phyloP scores from a whole-genome alignment of 2,888 invertebrate genomes.

The Nomada fabriciana region DNA sequence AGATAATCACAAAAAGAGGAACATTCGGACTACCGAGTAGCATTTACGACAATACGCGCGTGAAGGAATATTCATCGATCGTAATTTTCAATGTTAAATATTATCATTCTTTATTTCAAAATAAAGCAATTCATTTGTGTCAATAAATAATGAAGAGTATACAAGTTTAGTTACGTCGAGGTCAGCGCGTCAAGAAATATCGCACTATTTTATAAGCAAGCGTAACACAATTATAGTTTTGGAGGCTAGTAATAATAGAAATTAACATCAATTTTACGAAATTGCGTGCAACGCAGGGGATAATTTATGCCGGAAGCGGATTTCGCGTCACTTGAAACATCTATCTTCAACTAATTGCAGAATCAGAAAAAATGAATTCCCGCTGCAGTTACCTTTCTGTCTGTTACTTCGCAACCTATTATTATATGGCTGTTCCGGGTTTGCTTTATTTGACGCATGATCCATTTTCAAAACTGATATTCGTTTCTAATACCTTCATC shows the following conservation, averaged over 20 bases:
- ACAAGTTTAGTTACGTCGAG: background rate
- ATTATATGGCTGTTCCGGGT: constrained; percentile 15
- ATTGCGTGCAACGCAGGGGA: constrained; percentile 1
- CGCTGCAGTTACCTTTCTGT: constrained; percentile 8
- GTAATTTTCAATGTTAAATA: background rate
- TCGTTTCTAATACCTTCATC: background rate
- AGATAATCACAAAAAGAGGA: constrained; percentile 33
- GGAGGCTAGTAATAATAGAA: constrained; percentile 8
- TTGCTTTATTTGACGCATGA: background rate
- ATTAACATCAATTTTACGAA: constrained; percentile 23
- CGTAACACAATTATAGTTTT: too few relatives aligned
- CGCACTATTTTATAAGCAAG: background rate
- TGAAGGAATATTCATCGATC: constrained; percentile 33
- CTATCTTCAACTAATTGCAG: background rate
- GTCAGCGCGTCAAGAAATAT: background rate
- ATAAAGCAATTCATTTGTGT: background rate
- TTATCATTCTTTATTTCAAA: background rate
- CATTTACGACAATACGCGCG: background rate
- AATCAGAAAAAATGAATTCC: background rate
- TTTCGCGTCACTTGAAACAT: constrained; percentile 13
- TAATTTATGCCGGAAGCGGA: constrained; percentile 7
- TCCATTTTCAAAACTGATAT: background rate
- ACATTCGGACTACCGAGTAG: constrained; percentile 22
- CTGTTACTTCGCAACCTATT: constrained; percentile 5
- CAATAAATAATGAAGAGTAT: background rate